phyloP scores from a whole-genome alignment of 1,140 invertebrate genomes.

The Maconellicoccus hirsutus region DNA sequence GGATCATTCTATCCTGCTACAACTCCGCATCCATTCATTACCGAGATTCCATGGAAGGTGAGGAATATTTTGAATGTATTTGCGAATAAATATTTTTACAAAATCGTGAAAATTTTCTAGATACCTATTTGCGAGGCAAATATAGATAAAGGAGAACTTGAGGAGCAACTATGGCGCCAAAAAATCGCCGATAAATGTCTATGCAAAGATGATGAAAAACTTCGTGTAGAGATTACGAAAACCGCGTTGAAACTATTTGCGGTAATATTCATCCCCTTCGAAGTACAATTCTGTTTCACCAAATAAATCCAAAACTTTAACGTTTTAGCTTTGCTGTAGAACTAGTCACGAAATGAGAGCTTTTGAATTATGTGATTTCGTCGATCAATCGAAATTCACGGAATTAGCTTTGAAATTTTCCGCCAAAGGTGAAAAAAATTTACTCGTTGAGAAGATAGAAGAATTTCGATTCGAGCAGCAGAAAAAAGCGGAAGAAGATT shows the following conservation, averaged over 20 bases:
- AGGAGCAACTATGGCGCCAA: constrained; percentile 55
- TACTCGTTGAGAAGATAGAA: constrained; percentile 60
- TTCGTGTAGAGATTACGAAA: constrained; percentile 54
- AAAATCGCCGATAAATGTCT: constrained; percentile 22
- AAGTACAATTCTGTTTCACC: not conserved
- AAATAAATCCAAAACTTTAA: constrained; percentile 25
- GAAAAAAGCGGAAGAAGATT: not conserved
- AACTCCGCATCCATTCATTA: constrained; percentile 66
- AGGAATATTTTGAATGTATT: constrained; percentile 17
- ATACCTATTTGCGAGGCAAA: constrained; percentile 69
- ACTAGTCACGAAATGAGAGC: constrained; percentile 74
- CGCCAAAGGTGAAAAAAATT: constrained; percentile 54
- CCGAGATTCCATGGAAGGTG: constrained; percentile 53
- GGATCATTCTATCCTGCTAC: constrained; percentile 76
- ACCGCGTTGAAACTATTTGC: constrained; percentile 82
- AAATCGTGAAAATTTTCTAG: constrained; percentile 37
- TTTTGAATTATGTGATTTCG: constrained; percentile 71
- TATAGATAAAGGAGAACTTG: constrained; percentile 67
- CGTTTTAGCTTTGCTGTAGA: constrained; percentile 60
- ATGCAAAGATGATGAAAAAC: constrained; percentile 38
- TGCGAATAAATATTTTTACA: constrained; percentile 15
- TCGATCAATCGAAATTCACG: constrained; percentile 60
- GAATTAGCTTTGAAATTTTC: constrained; percentile 81
- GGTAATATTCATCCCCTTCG: constrained; percentile 40
- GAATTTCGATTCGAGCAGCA: constrained; percentile 31